A percentile compares a stretch with the other conserved stretches of the same genome.
phyloP scores from a whole-genome alignment of 2,113 vertebrate species.

The Riparia riparia region DNA sequence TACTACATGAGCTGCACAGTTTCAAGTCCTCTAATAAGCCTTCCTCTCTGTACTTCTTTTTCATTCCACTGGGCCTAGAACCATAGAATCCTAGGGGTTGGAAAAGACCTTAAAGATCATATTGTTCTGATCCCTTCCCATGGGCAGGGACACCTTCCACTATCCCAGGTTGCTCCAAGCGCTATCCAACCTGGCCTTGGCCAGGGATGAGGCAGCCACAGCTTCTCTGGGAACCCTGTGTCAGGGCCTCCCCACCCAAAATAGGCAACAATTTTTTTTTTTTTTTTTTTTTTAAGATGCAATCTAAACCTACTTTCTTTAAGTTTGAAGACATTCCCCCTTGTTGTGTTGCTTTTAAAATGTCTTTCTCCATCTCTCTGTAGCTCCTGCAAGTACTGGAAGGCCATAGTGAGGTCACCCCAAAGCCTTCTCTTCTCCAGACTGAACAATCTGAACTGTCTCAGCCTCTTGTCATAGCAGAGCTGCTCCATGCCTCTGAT shows the following conservation, averaged over 20 bases:
- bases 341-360: rapidly evolving
- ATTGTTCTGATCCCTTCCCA: rapidly evolving
- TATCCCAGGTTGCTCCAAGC: not conserved
- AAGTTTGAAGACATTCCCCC: not conserved
- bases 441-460: not conserved
- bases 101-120: not conserved
- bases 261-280: too few relatives aligned
- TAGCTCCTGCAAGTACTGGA: not conserved
- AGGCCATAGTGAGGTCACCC: too few relatives aligned
- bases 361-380: not conserved
- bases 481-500: not conserved
- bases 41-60: not conserved
- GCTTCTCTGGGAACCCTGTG: not conserved
- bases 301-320: not conserved
- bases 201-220: not conserved
- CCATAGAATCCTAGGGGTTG: not conserved
- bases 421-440: not conserved
- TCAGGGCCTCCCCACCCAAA: not conserved
- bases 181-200: rapidly evolving
- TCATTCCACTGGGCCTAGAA: not conserved
- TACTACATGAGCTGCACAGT: not conserved
- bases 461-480: not conserved
- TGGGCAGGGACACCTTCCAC: not conserved
- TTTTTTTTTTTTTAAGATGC: too few relatives aligned
- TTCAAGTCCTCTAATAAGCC: not conserved